Evolutionary conservation across 92 coral and sea anemone genomes (phyloP), one percentile per base, ranked within the genome.

Genomic region (Phenganax subtilis): DNA sequence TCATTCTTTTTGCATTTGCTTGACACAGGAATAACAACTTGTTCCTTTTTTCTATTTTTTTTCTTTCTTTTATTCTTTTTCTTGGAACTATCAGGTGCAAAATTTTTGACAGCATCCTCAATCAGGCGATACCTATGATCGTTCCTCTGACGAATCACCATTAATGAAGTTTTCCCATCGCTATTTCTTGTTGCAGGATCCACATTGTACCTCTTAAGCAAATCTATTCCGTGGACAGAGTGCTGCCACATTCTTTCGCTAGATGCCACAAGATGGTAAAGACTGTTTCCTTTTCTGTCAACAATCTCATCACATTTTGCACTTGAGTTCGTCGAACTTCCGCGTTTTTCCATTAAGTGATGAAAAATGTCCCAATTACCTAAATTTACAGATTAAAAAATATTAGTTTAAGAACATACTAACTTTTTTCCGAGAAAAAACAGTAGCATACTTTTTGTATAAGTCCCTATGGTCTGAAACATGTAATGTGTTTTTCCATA

Each of bases 161-260:
- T 78, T 44, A 61, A 64, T 53, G 82, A 72, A 58, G 82, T 78
- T 44, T 78, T 44, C 12, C 82, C 82, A 53, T 44, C 72, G 11
- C 14, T 78, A 28, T 64, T 78, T 29, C n/a, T 8, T 61, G 57
- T 78, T 47, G 70, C 47, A 14, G 82, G 73, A 59, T 78, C 55
- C 17, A 78, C 59, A 11, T 63, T 78, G 67, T 78, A 78, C 2
- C 52, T 63, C 58, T 37, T 61, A 9, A 78, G 72, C 14, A 61
- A 17, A n/a, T 61, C 31, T 61, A 78, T n/a, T 1, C 55, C 82
- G n/a, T 78, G 54, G 55, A 25, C 10, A 16, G 30, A 1, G 58
- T 78, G 55, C n/a, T 27, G 59, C 65, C 71, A 37, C 15, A 63
- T 12, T 52, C 44, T 63, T 14, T 78, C 82, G n/a, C 57, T 14